Base-by-base conservation (phyloP, 2,113 vertebrate species). In the Guaruba guarouba region DNA sequence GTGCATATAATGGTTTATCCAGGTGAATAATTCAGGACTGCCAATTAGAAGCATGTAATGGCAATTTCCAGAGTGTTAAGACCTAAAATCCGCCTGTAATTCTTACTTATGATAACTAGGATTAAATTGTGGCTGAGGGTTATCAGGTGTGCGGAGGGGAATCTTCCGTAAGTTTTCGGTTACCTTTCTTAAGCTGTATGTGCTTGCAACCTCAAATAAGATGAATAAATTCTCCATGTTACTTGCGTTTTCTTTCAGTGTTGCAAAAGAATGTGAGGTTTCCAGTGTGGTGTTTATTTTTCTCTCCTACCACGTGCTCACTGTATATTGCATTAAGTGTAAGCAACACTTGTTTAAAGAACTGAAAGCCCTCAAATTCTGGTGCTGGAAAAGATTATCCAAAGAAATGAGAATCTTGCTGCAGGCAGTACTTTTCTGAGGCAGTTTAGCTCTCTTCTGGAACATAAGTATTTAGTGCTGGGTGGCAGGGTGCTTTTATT, bases 141-240 rank as follows among this genome's bases (percentile, higher is more conserved):
- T 92, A 25, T 2, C 25, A 69, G 44, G 7, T 24, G 3, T 16
- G 20, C 5, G 4, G 57, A 59, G 22, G 13, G 57, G 22, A 74
- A n/a, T 6, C 0, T 2, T 44, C n/a, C 11, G 0, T 9, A 10
- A 49, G 16, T 63, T 84, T 91, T 67, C 19, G 11, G 16, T 62
- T 74, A 27, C 9, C 9, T 62, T 41, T 69, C 10, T 66, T 94
- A 86, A 81, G 70, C 14, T 44, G 13, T 13, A 2, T 31, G 31
- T 44, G 11, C 43, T 79, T 76, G 17, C 18, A 66, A 44, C 69
- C 52, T 83, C 41, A 44, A 44, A 11, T 57, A 37, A 64, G 51
- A 43, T 52, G 5, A 75, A 59, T 67, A 24, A n/a, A 25, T 81
- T 68, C 11, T 61, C 33, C 15, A 9, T 20, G 13, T 62, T 76